These are phyloP conservation scores for Corythornis vintsioides DNA, from an alignment of 2,113 vertebrate genomes.

Conservation along the genomic window DNA sequence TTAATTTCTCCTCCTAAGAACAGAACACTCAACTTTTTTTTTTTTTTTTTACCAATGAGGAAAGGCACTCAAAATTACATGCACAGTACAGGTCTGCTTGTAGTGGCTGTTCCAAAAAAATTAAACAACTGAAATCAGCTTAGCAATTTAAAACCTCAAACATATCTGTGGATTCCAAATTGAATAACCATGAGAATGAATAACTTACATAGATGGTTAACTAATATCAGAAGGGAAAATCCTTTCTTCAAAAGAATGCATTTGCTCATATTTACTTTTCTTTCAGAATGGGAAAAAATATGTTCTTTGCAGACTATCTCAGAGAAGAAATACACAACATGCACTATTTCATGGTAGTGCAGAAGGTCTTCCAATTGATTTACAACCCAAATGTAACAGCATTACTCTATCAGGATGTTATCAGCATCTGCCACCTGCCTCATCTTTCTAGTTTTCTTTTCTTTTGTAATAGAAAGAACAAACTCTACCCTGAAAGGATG, in stretches of 20 bases:
- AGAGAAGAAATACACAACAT: neutral
- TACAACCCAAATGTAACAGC: neutral
- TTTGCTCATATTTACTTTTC: neutral
- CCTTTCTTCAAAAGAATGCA: neutral
- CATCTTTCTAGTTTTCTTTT: slow-evolving; percentile 3
- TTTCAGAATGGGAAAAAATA: neutral
- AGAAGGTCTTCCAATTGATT: neutral
- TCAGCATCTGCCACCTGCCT: slow-evolving; percentile 22
- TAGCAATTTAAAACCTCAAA: neutral
- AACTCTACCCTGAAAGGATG: neutral
- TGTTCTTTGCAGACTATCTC: neutral
- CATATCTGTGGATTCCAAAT: neutral
- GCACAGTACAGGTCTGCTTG: neutral
- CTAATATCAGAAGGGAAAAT: neutral
- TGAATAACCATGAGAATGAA: neutral
- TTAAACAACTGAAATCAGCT: neutral
- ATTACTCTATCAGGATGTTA: neutral
- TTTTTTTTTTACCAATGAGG: neutral
- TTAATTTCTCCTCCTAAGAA: neutral
- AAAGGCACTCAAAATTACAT: neutral
- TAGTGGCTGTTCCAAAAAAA: neutral
- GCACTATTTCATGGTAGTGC: neutral
- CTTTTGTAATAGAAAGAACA: neutral
- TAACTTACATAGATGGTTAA: neutral
- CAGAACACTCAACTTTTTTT: neutral